These are phyloP conservation scores for Leucania comma DNA, from an alignment of 2,888 invertebrate species.

Conservation along the genomic window DNA sequence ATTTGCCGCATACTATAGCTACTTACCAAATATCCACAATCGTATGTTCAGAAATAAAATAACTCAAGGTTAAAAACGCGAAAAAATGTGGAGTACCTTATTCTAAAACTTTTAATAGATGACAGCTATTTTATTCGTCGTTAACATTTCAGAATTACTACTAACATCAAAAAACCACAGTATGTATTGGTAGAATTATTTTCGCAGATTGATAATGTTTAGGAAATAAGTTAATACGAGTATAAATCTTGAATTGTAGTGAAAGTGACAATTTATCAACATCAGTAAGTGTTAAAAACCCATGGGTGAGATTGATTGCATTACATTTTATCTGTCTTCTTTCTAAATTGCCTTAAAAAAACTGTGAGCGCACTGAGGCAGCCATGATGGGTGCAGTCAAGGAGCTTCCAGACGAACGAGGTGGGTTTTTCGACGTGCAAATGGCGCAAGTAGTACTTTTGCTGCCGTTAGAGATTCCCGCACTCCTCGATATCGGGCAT, in stretches of 20 bases:
- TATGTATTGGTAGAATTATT: not conserved
- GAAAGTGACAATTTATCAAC: not conserved
- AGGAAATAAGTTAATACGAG: not conserved
- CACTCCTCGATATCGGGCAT: conserved; percentile 19
- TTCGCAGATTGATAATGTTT: not conserved
- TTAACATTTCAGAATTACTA: too few relatives aligned
- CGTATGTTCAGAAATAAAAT: too few relatives aligned
- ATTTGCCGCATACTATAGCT: too few relatives aligned
- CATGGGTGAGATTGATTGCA: not conserved
- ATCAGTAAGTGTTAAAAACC: not conserved
- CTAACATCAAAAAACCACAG: too few relatives aligned
- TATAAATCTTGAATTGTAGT: not conserved
- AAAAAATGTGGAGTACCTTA: too few relatives aligned
- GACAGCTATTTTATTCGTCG: too few relatives aligned
- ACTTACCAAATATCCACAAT: too few relatives aligned
- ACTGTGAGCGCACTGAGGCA: conserved; percentile 43
- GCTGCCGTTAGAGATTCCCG: conserved; percentile 7
- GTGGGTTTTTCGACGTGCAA: conserved; percentile 18
- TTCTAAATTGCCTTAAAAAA: conserved; percentile 16
- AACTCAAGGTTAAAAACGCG: too few relatives aligned
- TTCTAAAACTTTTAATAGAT: too few relatives aligned
- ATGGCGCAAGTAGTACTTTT: conserved; percentile 16
- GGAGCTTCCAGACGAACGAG: conserved; percentile 11
- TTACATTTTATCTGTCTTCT: not conserved
- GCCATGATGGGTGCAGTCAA: conserved; percentile 30